A percentile compares a stretch with the other conserved stretches of the same genome.
Conservation (phyloP, 2,113 vertebrate species). For the Pangasianodon gigas region DNA sequence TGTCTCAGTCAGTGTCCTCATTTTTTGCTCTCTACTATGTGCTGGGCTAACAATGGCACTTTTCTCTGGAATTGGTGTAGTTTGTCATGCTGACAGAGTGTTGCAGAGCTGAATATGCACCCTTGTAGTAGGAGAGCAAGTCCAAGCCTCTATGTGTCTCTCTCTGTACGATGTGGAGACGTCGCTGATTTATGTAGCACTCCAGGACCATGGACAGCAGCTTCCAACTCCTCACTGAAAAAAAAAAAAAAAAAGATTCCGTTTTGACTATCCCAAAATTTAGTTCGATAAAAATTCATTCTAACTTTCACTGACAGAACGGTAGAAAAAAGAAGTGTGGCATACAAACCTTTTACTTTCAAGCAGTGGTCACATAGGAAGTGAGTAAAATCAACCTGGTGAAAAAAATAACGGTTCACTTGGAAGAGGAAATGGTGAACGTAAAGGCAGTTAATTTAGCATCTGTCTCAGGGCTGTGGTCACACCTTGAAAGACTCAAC, state of each 20-base stretch:
- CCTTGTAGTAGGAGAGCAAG: constrained; percentile 39
- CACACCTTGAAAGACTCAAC: neutral
- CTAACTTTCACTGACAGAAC: neutral
- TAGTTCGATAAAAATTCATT: neutral
- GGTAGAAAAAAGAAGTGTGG: neutral
- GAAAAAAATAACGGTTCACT: neutral
- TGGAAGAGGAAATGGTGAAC: neutral
- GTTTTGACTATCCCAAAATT: constrained; percentile 36
- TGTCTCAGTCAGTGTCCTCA: constrained; percentile 5
- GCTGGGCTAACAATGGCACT: constrained; percentile 26
- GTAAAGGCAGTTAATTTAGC: neutral
- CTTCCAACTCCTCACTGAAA: neutral
- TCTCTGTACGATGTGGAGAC: constrained; percentile 56
- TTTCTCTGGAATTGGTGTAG: constrained; percentile 36
- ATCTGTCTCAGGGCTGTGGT: neutral
- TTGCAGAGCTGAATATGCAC: constrained; percentile 41
- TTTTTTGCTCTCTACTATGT: neutral
- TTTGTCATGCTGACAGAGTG: constrained; percentile 45
- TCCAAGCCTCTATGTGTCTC: constrained; percentile 29
- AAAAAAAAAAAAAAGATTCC: no score
- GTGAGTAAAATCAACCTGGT: neutral
- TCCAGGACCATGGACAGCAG: constrained; percentile 58
- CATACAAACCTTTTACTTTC: neutral
- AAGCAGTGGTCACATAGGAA: neutral
- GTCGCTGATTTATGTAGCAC: constrained; percentile 58